Conservation (phyloP, 1,140 invertebrate species). For the Diuraphis noxia region DNA sequence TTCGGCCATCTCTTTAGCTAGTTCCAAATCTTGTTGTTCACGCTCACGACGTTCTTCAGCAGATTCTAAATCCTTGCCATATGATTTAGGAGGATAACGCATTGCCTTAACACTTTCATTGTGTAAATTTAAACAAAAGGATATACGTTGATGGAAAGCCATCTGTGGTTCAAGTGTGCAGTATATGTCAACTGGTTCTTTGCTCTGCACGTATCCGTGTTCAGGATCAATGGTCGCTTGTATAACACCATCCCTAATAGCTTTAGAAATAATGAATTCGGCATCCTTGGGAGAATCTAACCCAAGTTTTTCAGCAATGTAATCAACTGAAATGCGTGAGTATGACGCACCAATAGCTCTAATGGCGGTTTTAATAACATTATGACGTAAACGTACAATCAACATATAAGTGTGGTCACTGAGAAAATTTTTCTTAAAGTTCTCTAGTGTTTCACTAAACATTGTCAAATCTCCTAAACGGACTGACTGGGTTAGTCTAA, state of each 20-base stretch:
- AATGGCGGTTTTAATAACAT: conserved; percentile 99
- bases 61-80: conserved; percentile 96
- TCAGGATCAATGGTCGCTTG: conserved; percentile 96
- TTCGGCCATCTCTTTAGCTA: conserved; percentile 98
- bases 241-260: conserved; percentile 98
- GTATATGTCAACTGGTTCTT: conserved; percentile 96
- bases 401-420: conserved; percentile 92
- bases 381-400: conserved; percentile 92
- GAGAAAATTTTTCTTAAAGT: conserved; percentile 84
- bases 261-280: conserved; percentile 98
- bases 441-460: conserved; percentile 92
- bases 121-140: conserved; percentile 96
- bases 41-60: conserved; percentile 94
- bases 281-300: conserved; percentile 96
- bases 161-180: conserved; percentile 94
- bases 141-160: conserved; percentile 97
- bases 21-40: conserved; percentile 95
- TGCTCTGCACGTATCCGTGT: conserved; percentile 94
- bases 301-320: conserved; percentile 91
- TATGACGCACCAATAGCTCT: conserved; percentile 96
- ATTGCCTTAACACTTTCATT: conserved; percentile 99
- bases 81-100: conserved; percentile 98
- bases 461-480: conserved; percentile 89
- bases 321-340: conserved; percentile 90
- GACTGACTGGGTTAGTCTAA: conserved; percentile 96